phyloP scores from a whole-genome alignment of 2,113 vertebrate species.

The Pseudonaja textilis region DNA sequence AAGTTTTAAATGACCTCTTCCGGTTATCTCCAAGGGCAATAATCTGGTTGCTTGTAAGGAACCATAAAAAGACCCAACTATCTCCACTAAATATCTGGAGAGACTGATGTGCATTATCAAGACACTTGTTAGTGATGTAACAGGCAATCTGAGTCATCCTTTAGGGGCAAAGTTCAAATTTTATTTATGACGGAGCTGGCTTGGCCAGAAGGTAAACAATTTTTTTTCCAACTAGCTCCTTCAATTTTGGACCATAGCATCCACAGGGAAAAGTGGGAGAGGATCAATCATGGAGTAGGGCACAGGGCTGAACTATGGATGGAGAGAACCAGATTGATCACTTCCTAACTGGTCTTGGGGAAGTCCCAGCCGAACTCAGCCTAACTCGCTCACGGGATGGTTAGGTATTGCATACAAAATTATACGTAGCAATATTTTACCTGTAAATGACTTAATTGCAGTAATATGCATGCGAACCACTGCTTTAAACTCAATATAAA shows the following conservation, averaged over 20 bases:
- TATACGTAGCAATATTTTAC: too few relatives aligned
- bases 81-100: not conserved
- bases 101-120: not conserved
- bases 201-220: fast-evolving
- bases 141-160: slow-evolving; percentile 7
- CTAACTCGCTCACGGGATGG: not conserved
- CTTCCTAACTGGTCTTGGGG: not conserved
- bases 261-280: not conserved
- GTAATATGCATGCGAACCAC: too few relatives aligned
- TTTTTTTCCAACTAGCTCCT: not conserved
- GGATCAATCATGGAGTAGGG: not conserved
- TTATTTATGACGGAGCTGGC: not conserved
- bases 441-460: too few relatives aligned
- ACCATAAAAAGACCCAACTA: not conserved
- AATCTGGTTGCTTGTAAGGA: not conserved
- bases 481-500: too few relatives aligned
- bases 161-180: slow-evolving; percentile 4
- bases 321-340: not conserved
- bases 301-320: not conserved
- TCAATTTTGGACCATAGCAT: not conserved
- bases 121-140: not conserved
- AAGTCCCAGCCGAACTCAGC: not conserved
- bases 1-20: fast-evolving
- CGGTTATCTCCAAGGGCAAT: not conserved
- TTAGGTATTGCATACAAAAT: too few relatives aligned